Percentiles rank a stretch among this genome's conserved stretches.
Conservation (phyloP, 2,888 invertebrate genomes). For the Drosophila paranaensis region DNA sequence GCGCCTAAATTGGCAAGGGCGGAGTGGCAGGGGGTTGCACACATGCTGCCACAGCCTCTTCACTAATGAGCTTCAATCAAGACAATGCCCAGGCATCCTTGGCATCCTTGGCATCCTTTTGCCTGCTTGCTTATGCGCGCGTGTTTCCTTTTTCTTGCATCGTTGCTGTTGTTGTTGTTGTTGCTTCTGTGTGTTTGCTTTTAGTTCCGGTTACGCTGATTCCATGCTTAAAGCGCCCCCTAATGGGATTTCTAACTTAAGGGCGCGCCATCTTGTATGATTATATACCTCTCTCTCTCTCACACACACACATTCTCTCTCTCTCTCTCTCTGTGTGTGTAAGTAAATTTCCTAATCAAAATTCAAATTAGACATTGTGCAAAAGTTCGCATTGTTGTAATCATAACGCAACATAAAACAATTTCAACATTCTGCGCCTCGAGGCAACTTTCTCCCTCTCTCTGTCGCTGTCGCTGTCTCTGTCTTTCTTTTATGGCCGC, state of each 20-base stretch:
- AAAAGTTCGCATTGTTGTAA: slow-evolving; percentile 79
- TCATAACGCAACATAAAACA: slow-evolving; percentile 77
- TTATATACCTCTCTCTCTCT: slow-evolving; percentile 11
- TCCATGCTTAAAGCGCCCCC: slow-evolving; percentile 75
- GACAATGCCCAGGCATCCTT: slow-evolving; percentile 70
- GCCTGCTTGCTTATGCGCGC: slow-evolving; percentile 77
- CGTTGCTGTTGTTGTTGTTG: not conserved
- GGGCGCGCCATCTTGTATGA: slow-evolving; percentile 68
- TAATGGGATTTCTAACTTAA: slow-evolving; percentile 71
- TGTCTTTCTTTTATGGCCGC: slow-evolving; percentile 45
- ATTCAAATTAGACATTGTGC: slow-evolving; percentile 83
- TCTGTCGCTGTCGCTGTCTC: not conserved
- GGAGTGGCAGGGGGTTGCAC: not conserved
- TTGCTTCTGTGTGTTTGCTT: slow-evolving; percentile 59
- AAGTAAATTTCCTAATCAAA: slow-evolving; percentile 84
- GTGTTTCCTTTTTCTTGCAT: slow-evolving; percentile 58
- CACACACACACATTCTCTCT: slow-evolving; percentile 40
- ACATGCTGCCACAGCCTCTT: slow-evolving; percentile 30
- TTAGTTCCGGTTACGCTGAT: slow-evolving; percentile 80
- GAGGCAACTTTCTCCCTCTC: slow-evolving; percentile 38
- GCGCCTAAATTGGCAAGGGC: slow-evolving; percentile 72
- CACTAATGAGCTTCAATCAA: slow-evolving; percentile 77
- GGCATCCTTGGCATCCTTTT: slow-evolving; percentile 48
- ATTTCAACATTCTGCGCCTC: slow-evolving; percentile 76
- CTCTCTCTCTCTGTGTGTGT: slow-evolving; percentile 64